A percentile compares a stretch with the other conserved stretches of the same genome.
Conservation (phyloP, 2,113 vertebrate species). For the Lepus timidus region DNA sequence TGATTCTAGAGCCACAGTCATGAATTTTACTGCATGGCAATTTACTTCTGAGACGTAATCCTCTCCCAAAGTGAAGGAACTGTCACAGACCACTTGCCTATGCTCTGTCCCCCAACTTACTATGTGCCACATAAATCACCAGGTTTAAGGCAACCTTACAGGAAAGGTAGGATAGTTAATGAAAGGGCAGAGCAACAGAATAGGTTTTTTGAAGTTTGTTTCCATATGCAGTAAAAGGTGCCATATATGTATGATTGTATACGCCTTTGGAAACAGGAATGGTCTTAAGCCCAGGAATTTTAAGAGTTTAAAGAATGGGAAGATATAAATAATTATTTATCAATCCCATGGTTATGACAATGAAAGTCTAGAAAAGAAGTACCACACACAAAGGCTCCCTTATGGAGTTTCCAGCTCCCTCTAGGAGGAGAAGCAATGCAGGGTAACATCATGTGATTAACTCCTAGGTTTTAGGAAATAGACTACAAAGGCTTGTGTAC, state of each 20-base stretch:
- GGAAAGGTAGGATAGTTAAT: constrained; percentile 48
- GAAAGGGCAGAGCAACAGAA: constrained; percentile 52
- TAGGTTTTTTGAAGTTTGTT: constrained; percentile 35
- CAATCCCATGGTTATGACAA: not conserved
- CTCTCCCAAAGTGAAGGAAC: not conserved
- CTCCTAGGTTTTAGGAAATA: not conserved
- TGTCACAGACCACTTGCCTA: not conserved
- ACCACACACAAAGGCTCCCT: not conserved
- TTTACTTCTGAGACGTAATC: not conserved
- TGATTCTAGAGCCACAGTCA: not conserved
- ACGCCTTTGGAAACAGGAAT: not conserved
- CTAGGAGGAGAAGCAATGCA: not conserved
- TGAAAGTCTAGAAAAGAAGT: not conserved
- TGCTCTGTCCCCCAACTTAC: not conserved
- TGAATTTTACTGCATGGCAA: constrained; percentile 6
- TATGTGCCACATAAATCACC: not conserved
- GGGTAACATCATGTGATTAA: not conserved
- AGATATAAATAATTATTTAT: constrained; percentile 49
- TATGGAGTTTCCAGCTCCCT: not conserved
- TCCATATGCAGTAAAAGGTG: constrained; percentile 7
- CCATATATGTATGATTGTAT: not conserved
- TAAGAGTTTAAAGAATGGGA: constrained; percentile 45
- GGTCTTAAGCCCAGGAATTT: constrained; percentile 14
- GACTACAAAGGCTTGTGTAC: not conserved
- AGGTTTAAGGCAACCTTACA: constrained; percentile 23